A percentile compares a stretch with the other conserved stretches of the same genome.
Evolutionary conservation across 2,113 vertebrate species (phyloP).

Genomic region (Zosterops borbonicus): DNA sequence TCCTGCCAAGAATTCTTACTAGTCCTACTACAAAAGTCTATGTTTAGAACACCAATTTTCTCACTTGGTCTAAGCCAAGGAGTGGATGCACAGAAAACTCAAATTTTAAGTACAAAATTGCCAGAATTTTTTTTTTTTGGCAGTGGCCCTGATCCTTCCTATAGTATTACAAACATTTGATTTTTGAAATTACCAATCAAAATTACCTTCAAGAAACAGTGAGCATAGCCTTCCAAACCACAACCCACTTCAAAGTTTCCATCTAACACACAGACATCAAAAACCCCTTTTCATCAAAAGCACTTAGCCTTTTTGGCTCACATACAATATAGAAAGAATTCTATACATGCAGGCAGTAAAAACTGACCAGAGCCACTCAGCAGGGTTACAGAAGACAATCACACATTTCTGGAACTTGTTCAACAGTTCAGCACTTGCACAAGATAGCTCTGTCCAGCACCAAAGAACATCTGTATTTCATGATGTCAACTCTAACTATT

Average conservation of each 20-base stretch:
- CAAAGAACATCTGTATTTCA: not conserved
- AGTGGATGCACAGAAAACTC: not conserved
- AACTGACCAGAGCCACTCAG: not conserved
- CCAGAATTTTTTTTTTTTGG: not conserved
- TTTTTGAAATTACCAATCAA: not conserved
- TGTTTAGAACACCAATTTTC: not conserved
- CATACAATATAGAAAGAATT: not conserved
- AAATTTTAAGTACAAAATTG: not conserved
- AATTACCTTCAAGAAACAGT: not conserved
- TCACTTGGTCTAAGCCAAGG: not conserved
- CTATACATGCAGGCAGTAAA: not conserved
- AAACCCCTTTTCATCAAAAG: not conserved
- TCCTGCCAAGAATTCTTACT: not conserved
- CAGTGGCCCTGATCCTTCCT: not conserved
- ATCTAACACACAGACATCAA: not conserved
- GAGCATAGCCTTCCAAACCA: not conserved
- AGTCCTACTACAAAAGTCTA: not conserved
- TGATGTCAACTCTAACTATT: not conserved
- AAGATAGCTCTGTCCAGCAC: not conserved
- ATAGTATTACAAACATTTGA: not conserved
- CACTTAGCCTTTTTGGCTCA: not conserved
- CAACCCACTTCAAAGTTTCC: not conserved
- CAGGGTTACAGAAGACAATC: not conserved
- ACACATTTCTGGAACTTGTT: not conserved
- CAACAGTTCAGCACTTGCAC: not conserved